These are phyloP conservation scores for Xenentodon cancila DNA, from an alignment of 2,797 vertebrate species.

Conservation along the genomic window DNA sequence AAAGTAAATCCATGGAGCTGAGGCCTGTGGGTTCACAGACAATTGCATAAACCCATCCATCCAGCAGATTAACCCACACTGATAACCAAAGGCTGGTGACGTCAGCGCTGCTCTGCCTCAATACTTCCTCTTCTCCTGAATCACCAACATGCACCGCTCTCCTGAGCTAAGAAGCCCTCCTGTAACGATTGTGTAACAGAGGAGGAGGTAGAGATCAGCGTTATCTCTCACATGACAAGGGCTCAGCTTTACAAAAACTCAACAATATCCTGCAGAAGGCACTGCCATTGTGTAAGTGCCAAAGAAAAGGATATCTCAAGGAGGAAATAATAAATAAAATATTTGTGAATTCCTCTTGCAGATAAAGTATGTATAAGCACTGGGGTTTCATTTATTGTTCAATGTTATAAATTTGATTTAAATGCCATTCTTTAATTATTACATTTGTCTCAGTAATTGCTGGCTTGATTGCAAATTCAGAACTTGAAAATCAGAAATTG, in stretches of 20 bases:
- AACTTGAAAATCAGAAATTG: too few species aligned
- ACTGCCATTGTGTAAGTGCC: conserved; percentile 4
- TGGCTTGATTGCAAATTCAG: too few species aligned
- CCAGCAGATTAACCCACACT: conserved; percentile 78
- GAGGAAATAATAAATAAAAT: too few species aligned
- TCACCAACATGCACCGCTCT: conserved; percentile 25
- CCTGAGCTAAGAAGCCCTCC: conserved; percentile 19
- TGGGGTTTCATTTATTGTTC: too few species aligned
- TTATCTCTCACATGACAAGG: conserved; percentile 31
- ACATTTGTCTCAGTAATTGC: too few species aligned
- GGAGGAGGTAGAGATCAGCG: conserved; percentile 19
- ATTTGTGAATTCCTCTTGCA: too few species aligned
- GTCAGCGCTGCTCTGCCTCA: conserved; percentile 67
- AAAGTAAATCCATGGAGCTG: conserved; percentile 75
- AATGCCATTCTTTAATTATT: too few species aligned
- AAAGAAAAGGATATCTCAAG: background rate
- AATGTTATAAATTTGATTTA: too few species aligned
- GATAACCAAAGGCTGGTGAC: conserved; percentile 76
- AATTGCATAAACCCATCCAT: conserved; percentile 80
- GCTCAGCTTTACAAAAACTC: conserved; percentile 15
- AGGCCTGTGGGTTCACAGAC: conserved; percentile 73
- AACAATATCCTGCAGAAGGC: conserved; percentile 2
- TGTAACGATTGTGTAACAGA: conserved; percentile 17
- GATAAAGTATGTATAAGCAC: too few species aligned
- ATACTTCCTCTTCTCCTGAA: conserved; percentile 28